Conservation (phyloP, 1,140 invertebrate species). For the Propsilocerus akamusi region DNA sequence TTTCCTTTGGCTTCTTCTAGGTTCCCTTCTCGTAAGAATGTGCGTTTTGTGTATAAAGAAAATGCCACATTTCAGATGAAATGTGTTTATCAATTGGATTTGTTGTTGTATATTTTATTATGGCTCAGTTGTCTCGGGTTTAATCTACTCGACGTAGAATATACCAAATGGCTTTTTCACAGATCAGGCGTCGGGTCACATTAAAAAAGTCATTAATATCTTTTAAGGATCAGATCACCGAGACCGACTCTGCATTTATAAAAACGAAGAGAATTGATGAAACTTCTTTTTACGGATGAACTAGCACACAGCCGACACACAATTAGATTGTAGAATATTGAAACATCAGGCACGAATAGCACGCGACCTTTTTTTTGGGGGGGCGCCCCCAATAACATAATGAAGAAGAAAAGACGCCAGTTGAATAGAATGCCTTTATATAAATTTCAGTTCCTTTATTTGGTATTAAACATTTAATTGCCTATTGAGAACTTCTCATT, state of each 20-base stretch:
- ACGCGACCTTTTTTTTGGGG: conserved; percentile 2
- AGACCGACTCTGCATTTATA: neutral
- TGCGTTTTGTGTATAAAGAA: neutral
- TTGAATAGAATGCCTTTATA: conserved; percentile 1
- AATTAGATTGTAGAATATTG: conserved; percentile 1
- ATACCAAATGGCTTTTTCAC: neutral
- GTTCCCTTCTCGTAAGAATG: neutral
- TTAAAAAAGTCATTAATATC: conserved; percentile 1
- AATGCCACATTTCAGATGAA: no score
- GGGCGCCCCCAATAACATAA: no score
- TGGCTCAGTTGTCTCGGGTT: neutral
- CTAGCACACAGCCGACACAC: neutral
- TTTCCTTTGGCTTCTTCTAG: neutral
- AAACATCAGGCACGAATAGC: neutral
- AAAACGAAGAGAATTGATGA: neutral
- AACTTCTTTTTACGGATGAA: conserved; percentile 1
- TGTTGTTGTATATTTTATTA: neutral
- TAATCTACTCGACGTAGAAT: neutral
- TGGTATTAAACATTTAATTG: neutral
- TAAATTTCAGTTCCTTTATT: neutral
- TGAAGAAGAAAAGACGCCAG: neutral
- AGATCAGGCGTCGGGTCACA: neutral
- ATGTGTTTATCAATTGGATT: neutral
- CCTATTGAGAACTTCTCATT: neutral
- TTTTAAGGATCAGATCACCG: no score